Base-by-base conservation (phyloP, 2,797 vertebrate genomes). In the Hydrolagus colliei region DNA sequence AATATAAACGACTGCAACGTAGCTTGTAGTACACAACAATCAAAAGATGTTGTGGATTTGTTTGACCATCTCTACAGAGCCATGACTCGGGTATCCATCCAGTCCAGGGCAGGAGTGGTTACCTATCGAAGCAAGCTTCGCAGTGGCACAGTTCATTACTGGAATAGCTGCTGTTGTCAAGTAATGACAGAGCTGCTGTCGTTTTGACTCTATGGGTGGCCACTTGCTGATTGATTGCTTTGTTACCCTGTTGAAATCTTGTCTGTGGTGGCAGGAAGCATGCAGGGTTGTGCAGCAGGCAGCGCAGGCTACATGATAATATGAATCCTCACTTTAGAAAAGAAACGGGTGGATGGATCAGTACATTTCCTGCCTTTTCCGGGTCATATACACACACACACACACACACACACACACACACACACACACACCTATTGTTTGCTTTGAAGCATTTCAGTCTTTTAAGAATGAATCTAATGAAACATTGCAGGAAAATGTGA, bases 21-120 rank as follows among this genome's bases (percentile, higher is more conserved):
- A 6, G 41, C 41, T 52, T 52, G 41, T 52, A 52, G 6, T 52
- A 52, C 6, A 52, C 41, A 52, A 27, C 32, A 82, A 20, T 71
- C 79, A 71, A 35, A 32, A 52, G 27, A 52, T 52, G 41, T 52
- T 52, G 41, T 52, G 18, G 65, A 68, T 68, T 27, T 5, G 4
- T 80, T 80, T 80, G 75, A 77, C 20, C 13, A 82, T 82, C 65
- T 82, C 27, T 16, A 67, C 32, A 16, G 27, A 78, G 61, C 22
- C 32, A n/a, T 80, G 65, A 9, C 65, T 68, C 20, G 67, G 63
- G 67, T 52, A 68, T 32, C 63, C 65, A 68, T 32, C 63, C 65
- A 35, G 11, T 13, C 65, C 65, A 82, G 65, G 27, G 68, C 22
- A 82, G 16, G 79, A 68, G 22, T 22, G 16, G 12, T 79, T 27